Evolutionary conservation across 2,888 invertebrate species (phyloP).

Genomic region (Augiades crinisus): DNA sequence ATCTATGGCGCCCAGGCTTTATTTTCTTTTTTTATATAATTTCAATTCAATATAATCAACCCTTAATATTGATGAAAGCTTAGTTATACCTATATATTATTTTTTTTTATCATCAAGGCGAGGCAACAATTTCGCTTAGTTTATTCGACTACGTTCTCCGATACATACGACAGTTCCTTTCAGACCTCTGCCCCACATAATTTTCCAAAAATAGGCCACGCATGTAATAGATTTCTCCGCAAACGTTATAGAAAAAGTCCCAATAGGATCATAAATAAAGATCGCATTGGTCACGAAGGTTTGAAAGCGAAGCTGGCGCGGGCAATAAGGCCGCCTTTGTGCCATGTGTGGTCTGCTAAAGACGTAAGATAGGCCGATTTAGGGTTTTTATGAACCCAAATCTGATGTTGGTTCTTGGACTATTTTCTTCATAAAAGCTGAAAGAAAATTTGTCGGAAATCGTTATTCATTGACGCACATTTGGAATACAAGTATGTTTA

Average conservation of each 20-base stretch:
- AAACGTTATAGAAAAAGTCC: constrained; percentile 14
- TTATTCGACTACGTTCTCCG: no score
- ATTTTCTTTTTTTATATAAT: no score
- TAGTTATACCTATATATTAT: no score
- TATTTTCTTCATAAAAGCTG: background rate
- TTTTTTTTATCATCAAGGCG: no score
- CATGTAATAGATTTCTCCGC: constrained; percentile 11
- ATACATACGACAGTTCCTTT: background rate
- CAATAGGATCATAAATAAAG: constrained; percentile 18
- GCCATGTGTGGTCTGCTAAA: background rate
- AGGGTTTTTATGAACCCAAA: background rate
- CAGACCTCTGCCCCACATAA: background rate
- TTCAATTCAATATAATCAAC: no score
- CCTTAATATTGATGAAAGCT: no score
- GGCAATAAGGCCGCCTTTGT: constrained; percentile 3
- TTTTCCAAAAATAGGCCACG: constrained; percentile 1
- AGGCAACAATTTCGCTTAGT: no score
- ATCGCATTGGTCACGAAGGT: constrained; percentile 14
- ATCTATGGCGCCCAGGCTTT: no score
- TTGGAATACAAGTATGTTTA: background rate
- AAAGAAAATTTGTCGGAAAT: background rate
- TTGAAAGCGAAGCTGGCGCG: background rate
- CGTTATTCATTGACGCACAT: background rate
- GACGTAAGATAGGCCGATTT: constrained; percentile 1
- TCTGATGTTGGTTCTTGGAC: background rate